phyloP scores from a whole-genome alignment of 2,888 invertebrate species.

The Mesoligia furuncula region DNA sequence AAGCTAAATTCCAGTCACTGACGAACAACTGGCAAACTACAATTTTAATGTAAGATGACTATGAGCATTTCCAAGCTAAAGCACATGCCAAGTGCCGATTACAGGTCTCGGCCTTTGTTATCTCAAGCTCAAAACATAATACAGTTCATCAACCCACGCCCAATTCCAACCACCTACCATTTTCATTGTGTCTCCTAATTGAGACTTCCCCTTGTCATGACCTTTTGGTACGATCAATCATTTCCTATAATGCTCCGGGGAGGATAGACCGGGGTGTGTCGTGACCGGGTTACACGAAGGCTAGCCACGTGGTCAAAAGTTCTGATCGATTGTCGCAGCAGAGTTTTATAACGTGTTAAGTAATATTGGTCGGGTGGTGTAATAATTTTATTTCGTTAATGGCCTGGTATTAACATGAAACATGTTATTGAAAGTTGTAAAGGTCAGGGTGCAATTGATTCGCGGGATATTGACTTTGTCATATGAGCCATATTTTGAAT shows the following conservation, averaged over 20 bases:
- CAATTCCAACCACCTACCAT: constrained; percentile 10
- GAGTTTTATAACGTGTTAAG: constrained; percentile 50
- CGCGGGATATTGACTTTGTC: not conserved
- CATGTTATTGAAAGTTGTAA: not conserved
- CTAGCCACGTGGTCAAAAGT: constrained; percentile 60
- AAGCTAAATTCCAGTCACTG: not conserved
- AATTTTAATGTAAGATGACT: not conserved
- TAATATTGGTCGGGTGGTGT: constrained; percentile 45
- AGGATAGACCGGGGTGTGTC: constrained; percentile 65
- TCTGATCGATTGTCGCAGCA: constrained; percentile 60
- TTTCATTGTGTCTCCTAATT: constrained; percentile 46
- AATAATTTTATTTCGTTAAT: constrained; percentile 17
- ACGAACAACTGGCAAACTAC: not conserved
- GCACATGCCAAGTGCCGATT: not conserved
- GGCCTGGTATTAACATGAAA: not conserved
- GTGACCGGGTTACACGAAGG: constrained; percentile 71
- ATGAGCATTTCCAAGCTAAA: not conserved
- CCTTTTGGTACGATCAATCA: constrained; percentile 60
- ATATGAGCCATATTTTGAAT: not conserved
- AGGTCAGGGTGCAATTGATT: constrained; percentile 21
- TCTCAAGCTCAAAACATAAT: not conserved
- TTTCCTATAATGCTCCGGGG: constrained; percentile 42
- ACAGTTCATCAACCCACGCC: constrained; percentile 7
- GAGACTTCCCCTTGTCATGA: constrained; percentile 53
- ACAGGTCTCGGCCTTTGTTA: not conserved